Conservation (phyloP, 2,888 invertebrate species). For the Iphiclides podalirius region DNA sequence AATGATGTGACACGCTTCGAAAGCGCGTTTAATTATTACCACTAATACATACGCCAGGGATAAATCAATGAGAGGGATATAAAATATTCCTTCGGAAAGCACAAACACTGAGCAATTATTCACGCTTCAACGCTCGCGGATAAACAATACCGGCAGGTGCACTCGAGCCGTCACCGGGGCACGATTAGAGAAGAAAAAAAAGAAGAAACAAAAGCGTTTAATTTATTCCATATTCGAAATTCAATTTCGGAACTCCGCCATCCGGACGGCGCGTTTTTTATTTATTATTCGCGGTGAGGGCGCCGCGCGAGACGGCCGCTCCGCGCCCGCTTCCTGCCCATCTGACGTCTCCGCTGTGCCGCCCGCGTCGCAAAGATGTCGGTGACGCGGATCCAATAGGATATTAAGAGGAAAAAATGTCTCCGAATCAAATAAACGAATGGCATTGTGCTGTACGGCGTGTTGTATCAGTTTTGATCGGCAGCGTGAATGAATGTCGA, state of each 20-base stretch:
- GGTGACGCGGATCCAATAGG: no score
- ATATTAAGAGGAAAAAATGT: no score
- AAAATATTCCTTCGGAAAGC: constrained; percentile 3
- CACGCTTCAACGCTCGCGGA: constrained; percentile 17
- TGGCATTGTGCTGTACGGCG: no score
- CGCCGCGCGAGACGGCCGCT: constrained; percentile 56
- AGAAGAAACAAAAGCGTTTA: not conserved
- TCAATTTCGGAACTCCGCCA: constrained; percentile 16
- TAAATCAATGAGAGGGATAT: not conserved
- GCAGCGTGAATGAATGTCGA: no score
- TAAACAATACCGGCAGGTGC: constrained; percentile 12
- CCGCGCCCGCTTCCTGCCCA: constrained; percentile 51
- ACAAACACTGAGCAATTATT: constrained; percentile 11
- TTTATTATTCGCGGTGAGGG: constrained; percentile 30
- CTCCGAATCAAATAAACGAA: no score
- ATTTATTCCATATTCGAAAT: constrained; percentile 24
- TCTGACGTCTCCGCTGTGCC: constrained; percentile 56
- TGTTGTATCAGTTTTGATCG: no score
- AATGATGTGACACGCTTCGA: no score
- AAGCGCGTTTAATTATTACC: no score
- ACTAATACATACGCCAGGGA: constrained; percentile 1
- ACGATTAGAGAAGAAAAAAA: constrained; percentile 19
- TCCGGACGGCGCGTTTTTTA: constrained; percentile 28
- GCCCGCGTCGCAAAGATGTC: constrained; percentile 8
- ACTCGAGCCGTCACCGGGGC: constrained; percentile 10